phyloP scores from a whole-genome alignment of 2,797 vertebrate genomes.

The Pseudochirops cupreus region DNA sequence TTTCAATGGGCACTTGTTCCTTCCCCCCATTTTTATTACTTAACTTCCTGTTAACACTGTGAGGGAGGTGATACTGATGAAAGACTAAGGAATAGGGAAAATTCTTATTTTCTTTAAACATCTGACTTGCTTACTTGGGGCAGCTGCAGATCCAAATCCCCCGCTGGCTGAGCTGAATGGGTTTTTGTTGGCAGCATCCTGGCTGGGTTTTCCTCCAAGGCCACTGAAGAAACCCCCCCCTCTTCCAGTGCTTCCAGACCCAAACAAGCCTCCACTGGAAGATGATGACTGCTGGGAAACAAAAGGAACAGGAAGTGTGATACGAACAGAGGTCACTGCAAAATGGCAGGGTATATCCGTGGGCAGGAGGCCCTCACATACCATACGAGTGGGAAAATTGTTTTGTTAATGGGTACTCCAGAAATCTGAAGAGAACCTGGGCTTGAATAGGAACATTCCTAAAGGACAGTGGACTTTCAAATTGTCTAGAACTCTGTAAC shows the following conservation, averaged over 20 bases:
- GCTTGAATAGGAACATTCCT: background rate
- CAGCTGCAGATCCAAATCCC: slow-evolving; percentile 88
- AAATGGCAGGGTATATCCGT: background rate
- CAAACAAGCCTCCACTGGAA: slow-evolving; percentile 90
- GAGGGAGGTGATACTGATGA: background rate
- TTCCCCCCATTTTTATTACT: background rate
- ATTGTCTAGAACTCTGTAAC: background rate
- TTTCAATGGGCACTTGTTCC: background rate
- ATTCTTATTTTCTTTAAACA: background rate
- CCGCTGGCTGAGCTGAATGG: slow-evolving; percentile 91
- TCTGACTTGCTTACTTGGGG: slow-evolving; percentile 83
- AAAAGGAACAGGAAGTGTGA: slow-evolving; percentile 51
- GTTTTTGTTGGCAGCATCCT: slow-evolving; percentile 97
- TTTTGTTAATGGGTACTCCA: background rate
- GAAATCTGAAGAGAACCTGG: background rate
- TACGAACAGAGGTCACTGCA: background rate
- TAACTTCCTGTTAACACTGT: background rate
- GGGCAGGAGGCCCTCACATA: background rate
- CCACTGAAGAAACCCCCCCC: slow-evolving; percentile 95
- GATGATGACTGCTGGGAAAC: slow-evolving; percentile 83
- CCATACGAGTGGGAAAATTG: background rate
- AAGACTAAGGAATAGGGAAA: background rate
- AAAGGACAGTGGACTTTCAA: background rate
- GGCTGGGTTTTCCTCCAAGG: slow-evolving; percentile 96
- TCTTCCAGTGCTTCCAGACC: slow-evolving; percentile 85